phyloP scores from a whole-genome alignment of 2,113 vertebrate species.

The Condylura cristata region DNA sequence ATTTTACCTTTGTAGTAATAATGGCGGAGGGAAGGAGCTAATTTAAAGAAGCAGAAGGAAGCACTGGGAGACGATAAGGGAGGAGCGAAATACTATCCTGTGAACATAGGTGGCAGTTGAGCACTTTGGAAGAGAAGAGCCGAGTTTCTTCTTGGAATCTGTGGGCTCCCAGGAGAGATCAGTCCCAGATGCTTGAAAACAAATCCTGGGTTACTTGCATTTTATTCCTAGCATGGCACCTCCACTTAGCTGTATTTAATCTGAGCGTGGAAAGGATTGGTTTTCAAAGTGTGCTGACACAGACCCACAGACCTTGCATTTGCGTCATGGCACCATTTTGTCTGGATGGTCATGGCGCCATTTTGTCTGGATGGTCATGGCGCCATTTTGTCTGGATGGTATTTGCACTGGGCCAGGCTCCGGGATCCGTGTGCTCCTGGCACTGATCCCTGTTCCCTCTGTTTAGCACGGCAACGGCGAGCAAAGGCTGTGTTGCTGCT shows the following conservation, averaged over 20 bases:
- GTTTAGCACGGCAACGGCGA: background rate
- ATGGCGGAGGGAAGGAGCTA: background rate
- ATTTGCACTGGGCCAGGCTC: too few relatives aligned
- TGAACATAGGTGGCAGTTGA: background rate
- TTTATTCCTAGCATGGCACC: background rate
- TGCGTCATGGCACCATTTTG: slow-evolving; percentile 18
- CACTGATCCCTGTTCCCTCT: too few relatives aligned
- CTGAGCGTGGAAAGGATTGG: background rate
- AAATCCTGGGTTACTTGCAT: background rate
- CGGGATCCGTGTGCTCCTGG: too few relatives aligned
- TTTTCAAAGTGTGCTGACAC: slow-evolving; percentile 21
- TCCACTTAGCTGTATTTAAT: slow-evolving; percentile 52
- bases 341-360: too few relatives aligned
- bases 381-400: too few relatives aligned
- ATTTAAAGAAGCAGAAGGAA: background rate
- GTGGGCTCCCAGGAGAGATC: background rate
- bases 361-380: too few relatives aligned
- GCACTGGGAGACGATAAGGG: background rate
- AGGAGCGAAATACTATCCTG: background rate
- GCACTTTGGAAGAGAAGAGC: background rate
- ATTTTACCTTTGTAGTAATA: background rate
- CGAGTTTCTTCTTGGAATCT: background rate
- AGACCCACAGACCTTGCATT: slow-evolving; percentile 3
- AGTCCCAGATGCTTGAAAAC: background rate
- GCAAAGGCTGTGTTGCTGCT: slow-evolving; percentile 22